Conservation (phyloP, 2,888 invertebrate species). For the Tetanocera ferruginea region DNA sequence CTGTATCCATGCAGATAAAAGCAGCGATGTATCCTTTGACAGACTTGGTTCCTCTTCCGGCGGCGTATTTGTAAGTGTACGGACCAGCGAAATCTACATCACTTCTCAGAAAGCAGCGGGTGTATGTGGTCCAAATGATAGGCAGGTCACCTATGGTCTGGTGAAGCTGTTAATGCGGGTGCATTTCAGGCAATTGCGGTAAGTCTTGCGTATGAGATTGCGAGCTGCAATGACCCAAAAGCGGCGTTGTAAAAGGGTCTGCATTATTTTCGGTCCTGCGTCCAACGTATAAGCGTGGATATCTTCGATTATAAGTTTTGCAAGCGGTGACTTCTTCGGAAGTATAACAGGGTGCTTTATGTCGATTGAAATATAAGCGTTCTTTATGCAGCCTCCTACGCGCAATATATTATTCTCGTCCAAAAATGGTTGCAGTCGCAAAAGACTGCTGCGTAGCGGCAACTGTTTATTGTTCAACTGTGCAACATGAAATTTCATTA, state of each 20-base stretch:
- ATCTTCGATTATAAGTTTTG: background rate
- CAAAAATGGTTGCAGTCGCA: no score
- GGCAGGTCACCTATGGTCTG: background rate
- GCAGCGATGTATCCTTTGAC: background rate
- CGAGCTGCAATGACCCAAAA: background rate
- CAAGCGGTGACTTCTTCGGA: background rate
- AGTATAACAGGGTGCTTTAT: background rate
- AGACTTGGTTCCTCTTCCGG: no score
- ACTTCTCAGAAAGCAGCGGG: no score
- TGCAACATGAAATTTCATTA: no score
- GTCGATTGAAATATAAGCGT: no score
- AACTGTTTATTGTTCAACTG: no score
- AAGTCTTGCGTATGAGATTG: background rate
- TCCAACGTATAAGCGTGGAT: background rate
- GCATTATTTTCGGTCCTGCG: background rate
- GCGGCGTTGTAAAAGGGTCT: background rate
- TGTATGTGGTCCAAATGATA: background rate
- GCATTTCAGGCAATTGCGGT: background rate
- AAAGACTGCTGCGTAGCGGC: no score
- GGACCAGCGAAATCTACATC: no score
- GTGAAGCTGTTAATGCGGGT: background rate
- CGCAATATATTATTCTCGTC: no score
- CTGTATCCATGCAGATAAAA: constrained; percentile 35
- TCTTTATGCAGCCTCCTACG: no score
- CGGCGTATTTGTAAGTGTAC: no score